Conservation (phyloP, 2,888 invertebrate genomes). For the Fragum sueziense region DNA sequence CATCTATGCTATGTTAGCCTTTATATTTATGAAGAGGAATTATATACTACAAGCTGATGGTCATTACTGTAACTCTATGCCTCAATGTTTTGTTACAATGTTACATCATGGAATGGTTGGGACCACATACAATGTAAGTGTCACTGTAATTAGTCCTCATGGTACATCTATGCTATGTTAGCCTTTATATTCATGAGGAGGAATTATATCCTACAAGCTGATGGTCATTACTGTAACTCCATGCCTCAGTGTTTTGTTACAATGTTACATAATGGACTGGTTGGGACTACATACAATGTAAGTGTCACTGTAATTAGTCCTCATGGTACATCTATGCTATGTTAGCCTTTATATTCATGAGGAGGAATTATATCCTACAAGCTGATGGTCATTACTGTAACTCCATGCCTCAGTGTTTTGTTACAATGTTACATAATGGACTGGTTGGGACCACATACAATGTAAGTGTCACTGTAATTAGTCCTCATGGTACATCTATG, state of each 20-base stretch:
- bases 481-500: slow-evolving; percentile 17
- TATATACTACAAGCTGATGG: not conserved
- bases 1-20: slow-evolving; percentile 5
- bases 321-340: slow-evolving; percentile 13
- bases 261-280: slow-evolving; percentile 10
- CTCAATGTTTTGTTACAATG: slow-evolving; percentile 9
- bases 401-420: slow-evolving; percentile 21
- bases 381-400: slow-evolving; percentile 12
- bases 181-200: slow-evolving; percentile 8
- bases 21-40: not conserved
- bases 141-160: no score
- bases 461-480: not conserved
- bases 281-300: slow-evolving; percentile 4
- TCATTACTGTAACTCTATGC: slow-evolving; percentile 13
- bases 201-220: not conserved
- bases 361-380: not conserved
- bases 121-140: not conserved
- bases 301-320: no score
- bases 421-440: slow-evolving; percentile 11
- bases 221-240: slow-evolving; percentile 16
- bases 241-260: slow-evolving; percentile 22
- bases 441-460: slow-evolving; percentile 4
- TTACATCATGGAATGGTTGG: slow-evolving; percentile 11
- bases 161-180: slow-evolving; percentile 4
- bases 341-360: slow-evolving; percentile 1